These are phyloP conservation scores for Chalcosyrphus nemorum DNA, from an alignment of 2,888 invertebrate genomes.

Conservation along the genomic window DNA sequence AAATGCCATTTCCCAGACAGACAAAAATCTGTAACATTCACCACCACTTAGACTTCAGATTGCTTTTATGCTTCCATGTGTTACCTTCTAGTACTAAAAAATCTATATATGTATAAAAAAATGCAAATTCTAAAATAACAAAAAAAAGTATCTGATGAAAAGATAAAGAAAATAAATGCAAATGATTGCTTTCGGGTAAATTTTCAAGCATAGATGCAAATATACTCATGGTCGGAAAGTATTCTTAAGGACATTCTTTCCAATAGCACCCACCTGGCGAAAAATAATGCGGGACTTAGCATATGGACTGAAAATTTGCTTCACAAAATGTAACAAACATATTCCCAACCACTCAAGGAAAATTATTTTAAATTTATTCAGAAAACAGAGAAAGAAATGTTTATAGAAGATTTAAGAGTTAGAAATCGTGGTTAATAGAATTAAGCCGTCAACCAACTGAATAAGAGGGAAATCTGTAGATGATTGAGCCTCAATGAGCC, in stretches of 20 bases:
- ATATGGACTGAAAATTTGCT: slow-evolving; percentile 54
- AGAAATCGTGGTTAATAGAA: no score
- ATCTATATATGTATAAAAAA: no score
- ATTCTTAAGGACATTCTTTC: background rate
- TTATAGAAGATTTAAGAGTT: background rate
- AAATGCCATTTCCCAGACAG: slow-evolving; percentile 10
- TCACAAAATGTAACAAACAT: slow-evolving; percentile 14
- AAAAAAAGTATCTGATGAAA: slow-evolving; percentile 33
- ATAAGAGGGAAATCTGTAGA: no score
- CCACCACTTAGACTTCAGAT: background rate
- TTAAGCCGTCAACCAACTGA: no score
- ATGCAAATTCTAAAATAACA: slow-evolving; percentile 49
- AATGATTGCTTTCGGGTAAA: slow-evolving; percentile 31
- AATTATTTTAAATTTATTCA: slow-evolving; percentile 59
- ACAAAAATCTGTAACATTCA: slow-evolving; percentile 26
- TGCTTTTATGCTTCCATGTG: no score
- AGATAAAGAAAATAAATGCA: slow-evolving; percentile 42
- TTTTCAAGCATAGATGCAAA: slow-evolving; percentile 14
- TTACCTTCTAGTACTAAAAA: no score
- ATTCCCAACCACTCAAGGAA: background rate
- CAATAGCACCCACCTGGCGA: slow-evolving; percentile 2
- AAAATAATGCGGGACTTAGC: slow-evolving; percentile 37
- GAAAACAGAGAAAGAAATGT: background rate
- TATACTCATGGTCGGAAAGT: background rate
- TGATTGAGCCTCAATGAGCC: no score